Percentiles rank a stretch among this genome's conserved stretches.
These are phyloP conservation scores for Actinernus sp. DNA, from an alignment of 92 coral and sea anemone species.

Conservation along the genomic window DNA sequence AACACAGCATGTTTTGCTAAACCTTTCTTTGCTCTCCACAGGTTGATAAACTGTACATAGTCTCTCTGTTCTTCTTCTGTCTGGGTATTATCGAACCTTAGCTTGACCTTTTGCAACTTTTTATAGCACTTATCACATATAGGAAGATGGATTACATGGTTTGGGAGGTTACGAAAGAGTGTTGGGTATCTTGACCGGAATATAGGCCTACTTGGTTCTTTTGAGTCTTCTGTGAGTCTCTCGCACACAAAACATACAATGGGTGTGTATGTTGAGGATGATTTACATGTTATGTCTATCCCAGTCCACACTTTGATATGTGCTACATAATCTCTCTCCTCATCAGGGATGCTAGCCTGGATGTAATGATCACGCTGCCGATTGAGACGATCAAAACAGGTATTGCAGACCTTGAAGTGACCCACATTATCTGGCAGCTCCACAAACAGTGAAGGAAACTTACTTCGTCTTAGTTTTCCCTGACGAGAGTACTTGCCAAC, in stretches of 20 bases:
- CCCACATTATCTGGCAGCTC: constrained; percentile 63
- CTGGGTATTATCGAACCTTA: constrained; percentile 68
- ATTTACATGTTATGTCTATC: constrained; percentile 29
- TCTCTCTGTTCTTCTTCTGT: constrained; percentile 67
- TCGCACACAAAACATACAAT: constrained; percentile 72
- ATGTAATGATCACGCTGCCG: constrained; percentile 79
- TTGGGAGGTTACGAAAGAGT: constrained; percentile 62
- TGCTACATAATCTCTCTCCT: constrained; percentile 75
- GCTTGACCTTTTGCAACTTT: constrained; percentile 62
- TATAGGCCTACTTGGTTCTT: constrained; percentile 50
- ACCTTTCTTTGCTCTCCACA: constrained; percentile 87
- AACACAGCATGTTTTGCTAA: constrained; percentile 64
- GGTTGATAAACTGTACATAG: constrained; percentile 71
- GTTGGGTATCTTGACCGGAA: constrained; percentile 67
- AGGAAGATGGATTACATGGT: constrained; percentile 23
- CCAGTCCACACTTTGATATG: constrained; percentile 79
- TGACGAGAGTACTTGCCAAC: constrained; percentile 50
- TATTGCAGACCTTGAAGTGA: constrained; percentile 60
- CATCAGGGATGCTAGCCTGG: constrained; percentile 71
- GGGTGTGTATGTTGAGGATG: constrained; percentile 9
- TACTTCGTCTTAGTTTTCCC: constrained; percentile 66
- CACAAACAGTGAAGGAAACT: constrained; percentile 69
- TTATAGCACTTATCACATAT: constrained; percentile 70
- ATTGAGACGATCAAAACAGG: constrained; percentile 72
- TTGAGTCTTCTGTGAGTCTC: constrained; percentile 18